These are phyloP conservation scores for Rhabditoides inermis DNA, from an alignment of 2,888 invertebrate genomes.

Conservation along the genomic window DNA sequence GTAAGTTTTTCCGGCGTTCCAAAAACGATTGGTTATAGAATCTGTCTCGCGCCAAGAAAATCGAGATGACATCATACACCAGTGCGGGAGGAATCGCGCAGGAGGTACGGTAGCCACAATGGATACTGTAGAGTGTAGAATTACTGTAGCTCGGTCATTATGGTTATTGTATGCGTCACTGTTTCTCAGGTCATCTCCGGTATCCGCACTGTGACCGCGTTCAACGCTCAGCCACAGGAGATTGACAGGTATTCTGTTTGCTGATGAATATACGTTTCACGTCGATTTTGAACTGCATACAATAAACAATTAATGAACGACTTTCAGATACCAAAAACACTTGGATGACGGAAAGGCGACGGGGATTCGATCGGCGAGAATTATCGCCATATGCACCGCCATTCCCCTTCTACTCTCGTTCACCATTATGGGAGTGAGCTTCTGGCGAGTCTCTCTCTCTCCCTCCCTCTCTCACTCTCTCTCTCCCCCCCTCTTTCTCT, in stretches of 20 bases:
- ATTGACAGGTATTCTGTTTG: conserved; percentile 22
- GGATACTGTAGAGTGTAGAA: too few species aligned
- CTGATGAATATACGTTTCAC: neutral
- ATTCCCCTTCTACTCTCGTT: conserved; percentile 52
- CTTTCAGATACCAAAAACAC: conserved; percentile 30
- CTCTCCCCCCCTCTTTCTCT: neutral
- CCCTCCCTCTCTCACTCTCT: neutral
- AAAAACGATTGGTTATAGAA: conserved; percentile 41
- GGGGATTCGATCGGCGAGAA: conserved; percentile 49
- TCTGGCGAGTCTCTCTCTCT: conserved; percentile 35
- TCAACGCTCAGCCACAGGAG: conserved; percentile 47
- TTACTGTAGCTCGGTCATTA: too few species aligned
- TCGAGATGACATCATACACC: conserved; percentile 54
- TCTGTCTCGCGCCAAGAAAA: conserved; percentile 54
- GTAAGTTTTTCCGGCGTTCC: neutral
- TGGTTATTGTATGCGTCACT: too few species aligned
- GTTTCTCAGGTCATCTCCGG: conserved; percentile 49
- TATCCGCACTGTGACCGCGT: conserved; percentile 48
- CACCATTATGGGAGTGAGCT: conserved; percentile 49
- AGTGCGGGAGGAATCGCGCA: conserved; percentile 52
- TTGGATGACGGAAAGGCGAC: conserved; percentile 50
- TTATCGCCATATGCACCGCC: conserved; percentile 29
- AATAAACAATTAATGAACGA: neutral
- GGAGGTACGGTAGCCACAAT: too few species aligned
- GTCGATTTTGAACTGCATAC: neutral